phyloP scores from a whole-genome alignment of 1,140 invertebrate species.

The Arctopsyche grandis region DNA sequence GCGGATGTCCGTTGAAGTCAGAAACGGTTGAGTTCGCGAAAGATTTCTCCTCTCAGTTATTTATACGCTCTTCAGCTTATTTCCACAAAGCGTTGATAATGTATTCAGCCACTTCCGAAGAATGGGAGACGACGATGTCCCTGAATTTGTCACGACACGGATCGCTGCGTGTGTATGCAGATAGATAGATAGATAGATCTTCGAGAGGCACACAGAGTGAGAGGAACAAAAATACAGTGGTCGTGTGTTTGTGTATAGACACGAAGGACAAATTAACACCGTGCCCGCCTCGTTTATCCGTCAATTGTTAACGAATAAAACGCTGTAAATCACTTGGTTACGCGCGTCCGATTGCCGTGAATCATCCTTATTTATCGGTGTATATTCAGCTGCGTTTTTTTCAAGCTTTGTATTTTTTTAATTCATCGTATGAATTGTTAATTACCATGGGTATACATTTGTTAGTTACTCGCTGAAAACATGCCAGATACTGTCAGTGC shows the following conservation, averaged over 20 bases:
- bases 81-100: background rate
- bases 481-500: too few relatives aligned
- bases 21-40: too few relatives aligned
- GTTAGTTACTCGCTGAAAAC: too few relatives aligned
- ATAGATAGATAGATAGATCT: background rate
- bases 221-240: background rate
- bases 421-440: too few relatives aligned
- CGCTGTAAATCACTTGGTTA: background rate
- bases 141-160: background rate
- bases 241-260: background rate
- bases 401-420: too few relatives aligned
- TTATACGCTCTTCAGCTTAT: background rate
- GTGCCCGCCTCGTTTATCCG: background rate
- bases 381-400: background rate
- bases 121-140: background rate
- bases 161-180: background rate
- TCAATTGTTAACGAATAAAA: slow-evolving; percentile 13
- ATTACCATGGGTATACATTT: too few relatives aligned
- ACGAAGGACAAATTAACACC: slow-evolving; percentile 17
- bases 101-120: background rate
- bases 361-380: background rate
- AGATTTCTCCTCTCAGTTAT: too few relatives aligned
- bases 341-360: slow-evolving; percentile 2
- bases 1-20: too few relatives aligned
- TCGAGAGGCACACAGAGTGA: background rate